phyloP scores from a whole-genome alignment of 1,140 invertebrate genomes.

The Bursaphelenchus mucronatus region DNA sequence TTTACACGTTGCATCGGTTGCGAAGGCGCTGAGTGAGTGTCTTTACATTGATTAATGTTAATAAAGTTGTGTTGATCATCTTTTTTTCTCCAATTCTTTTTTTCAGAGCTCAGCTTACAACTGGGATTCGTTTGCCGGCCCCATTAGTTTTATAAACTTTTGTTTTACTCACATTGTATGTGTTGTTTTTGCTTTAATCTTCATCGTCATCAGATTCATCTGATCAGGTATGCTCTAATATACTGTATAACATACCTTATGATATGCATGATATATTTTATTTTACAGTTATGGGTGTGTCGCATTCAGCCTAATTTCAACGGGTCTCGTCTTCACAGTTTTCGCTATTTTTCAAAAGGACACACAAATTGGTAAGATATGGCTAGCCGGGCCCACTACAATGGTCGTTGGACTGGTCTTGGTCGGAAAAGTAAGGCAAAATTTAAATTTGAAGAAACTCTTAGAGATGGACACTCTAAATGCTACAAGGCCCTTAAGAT shows the following conservation, averaged over 20 bases:
- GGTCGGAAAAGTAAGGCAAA: conserved; percentile 46
- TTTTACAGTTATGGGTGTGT: conserved; percentile 57
- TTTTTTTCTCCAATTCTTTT: no score
- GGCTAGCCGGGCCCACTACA: conserved; percentile 58
- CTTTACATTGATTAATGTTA: no score
- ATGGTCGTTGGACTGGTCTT: conserved; percentile 57
- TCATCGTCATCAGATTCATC: conserved; percentile 52
- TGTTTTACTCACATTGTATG: conserved; percentile 27
- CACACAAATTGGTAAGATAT: conserved; percentile 49
- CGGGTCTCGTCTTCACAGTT: conserved; percentile 59
- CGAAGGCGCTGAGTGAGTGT: no score
- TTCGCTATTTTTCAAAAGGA: conserved; percentile 60
- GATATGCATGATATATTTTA: conserved; percentile 7
- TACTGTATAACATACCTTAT: conserved; percentile 1
- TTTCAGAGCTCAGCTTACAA: no score
- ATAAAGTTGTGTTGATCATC: no score
- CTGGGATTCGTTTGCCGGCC: no score
- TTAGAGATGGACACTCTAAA: no score
- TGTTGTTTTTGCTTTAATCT: conserved; percentile 44
- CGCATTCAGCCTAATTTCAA: conserved; percentile 51
- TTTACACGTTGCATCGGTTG: no score
- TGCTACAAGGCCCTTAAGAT: no score
- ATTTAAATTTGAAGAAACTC: conserved; percentile 5
- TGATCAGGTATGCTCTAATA: conserved; percentile 38
- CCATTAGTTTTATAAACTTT: no score